Evolutionary conservation across 2,113 vertebrate genomes (phyloP).

Genomic region (Toxotes jaculatrix): DNA sequence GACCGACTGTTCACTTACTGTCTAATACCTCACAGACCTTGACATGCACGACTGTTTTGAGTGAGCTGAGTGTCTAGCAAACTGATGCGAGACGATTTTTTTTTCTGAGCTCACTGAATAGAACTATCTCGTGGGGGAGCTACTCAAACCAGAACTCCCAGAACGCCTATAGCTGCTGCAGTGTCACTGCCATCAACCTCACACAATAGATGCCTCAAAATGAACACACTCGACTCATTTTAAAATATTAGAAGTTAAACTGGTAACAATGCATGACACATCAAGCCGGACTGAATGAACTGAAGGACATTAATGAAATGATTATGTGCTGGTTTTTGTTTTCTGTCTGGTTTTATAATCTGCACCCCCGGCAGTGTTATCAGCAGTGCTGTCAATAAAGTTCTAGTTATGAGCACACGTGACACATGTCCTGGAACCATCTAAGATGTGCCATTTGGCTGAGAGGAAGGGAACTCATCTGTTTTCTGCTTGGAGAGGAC

Average conservation of each 20-base stretch:
- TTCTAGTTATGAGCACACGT: conserved; percentile 32
- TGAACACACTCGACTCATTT: neutral
- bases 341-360: conserved; percentile 24
- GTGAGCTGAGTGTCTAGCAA: neutral
- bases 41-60: neutral
- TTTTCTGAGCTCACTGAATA: neutral
- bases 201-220: neutral
- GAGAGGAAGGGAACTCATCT: conserved; percentile 61
- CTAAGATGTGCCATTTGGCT: conserved; percentile 51
- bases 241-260: neutral
- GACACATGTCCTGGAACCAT: conserved; percentile 41
- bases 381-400: conserved; percentile 48
- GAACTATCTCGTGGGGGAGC: neutral
- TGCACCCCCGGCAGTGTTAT: neutral
- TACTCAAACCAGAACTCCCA: neutral
- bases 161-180: neutral
- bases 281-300: conserved; percentile 5
- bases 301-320: conserved; percentile 23
- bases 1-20: neutral
- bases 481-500: conserved; percentile 62
- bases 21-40: neutral
- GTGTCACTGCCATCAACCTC: neutral
- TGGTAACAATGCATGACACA: conserved; percentile 6
- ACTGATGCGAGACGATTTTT: neutral
- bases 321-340: conserved; percentile 1